Evolutionary conservation across 1,140 invertebrate species (phyloP).

Genomic region (Cotesia glomerata): DNA sequence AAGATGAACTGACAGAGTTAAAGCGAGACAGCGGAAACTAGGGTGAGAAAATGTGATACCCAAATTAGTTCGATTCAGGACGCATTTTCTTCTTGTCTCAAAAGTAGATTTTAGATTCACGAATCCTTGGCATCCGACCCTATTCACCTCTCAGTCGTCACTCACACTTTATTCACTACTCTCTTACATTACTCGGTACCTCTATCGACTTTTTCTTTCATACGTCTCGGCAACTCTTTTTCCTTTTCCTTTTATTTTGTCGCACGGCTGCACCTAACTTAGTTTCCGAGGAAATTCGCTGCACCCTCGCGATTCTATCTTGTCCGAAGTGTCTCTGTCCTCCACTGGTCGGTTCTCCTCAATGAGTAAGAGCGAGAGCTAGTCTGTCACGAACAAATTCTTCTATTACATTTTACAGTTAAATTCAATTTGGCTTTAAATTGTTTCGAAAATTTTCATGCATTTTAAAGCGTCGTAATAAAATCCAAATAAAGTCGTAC

Average conservation of each 20-base stretch:
- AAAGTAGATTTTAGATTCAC: slow-evolving; percentile 13
- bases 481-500: too few relatives aligned
- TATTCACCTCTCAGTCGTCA: not conserved
- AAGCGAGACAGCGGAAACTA: slow-evolving; percentile 1
- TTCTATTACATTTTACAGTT: slow-evolving; percentile 17
- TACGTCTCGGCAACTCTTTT: not conserved
- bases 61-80: slow-evolving; percentile 35
- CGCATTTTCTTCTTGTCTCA: slow-evolving; percentile 29
- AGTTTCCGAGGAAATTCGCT: slow-evolving; percentile 26
- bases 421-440: slow-evolving; percentile 12
- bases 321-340: not conserved
- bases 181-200: not conserved
- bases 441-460: not conserved
- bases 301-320: slow-evolving; percentile 15
- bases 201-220: slow-evolving; percentile 13
- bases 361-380: not conserved
- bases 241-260: slow-evolving; percentile 14
- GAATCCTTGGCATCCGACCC: slow-evolving; percentile 13
- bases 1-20: not conserved
- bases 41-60: slow-evolving; percentile 17
- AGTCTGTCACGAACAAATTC: slow-evolving; percentile 6
- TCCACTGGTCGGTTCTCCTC: not conserved
- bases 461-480: not conserved
- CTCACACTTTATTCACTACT: not conserved
- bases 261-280: slow-evolving; percentile 28